Percentiles rank a stretch among this genome's conserved stretches.
phyloP scores from a whole-genome alignment of 2,797 vertebrate species.

The Malurus splendens region DNA sequence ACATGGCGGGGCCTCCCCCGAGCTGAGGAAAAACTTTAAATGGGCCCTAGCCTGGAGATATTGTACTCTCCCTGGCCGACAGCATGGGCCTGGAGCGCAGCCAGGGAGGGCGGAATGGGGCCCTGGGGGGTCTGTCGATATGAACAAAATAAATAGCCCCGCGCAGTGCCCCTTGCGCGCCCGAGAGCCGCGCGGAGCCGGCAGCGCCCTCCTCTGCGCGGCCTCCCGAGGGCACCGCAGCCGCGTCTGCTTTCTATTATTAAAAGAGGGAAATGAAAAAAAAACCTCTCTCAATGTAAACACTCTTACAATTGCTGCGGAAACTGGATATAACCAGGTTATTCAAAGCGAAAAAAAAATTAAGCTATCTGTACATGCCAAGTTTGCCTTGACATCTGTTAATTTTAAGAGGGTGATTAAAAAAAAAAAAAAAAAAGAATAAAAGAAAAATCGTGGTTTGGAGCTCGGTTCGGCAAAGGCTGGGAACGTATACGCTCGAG shows the following conservation, averaged over 20 bases:
- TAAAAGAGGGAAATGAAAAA: slow-evolving; percentile 21
- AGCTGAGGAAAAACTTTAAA: not conserved
- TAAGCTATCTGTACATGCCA: not conserved
- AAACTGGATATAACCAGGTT: slow-evolving; percentile 28
- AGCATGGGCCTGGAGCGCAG: slow-evolving; percentile 39
- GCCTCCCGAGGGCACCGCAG: slow-evolving; percentile 39
- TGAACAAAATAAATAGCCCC: slow-evolving; percentile 36
- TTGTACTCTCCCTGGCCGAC: not conserved
- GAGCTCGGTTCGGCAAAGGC: not conserved
- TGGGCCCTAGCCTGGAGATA: not conserved
- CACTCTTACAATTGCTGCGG: not conserved
- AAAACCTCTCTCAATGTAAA: not conserved
- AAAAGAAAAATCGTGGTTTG: not conserved
- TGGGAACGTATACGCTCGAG: not conserved
- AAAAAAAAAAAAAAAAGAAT: not conserved
- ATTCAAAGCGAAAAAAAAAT: not conserved
- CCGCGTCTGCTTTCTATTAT: slow-evolving; percentile 55
- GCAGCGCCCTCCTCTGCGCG: not conserved
- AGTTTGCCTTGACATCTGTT: slow-evolving; percentile 14
- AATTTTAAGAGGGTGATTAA: not conserved
- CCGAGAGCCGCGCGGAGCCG: not conserved
- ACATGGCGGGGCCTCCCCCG: not conserved
- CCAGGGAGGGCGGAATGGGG: slow-evolving; percentile 32
- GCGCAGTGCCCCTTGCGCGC: not conserved
- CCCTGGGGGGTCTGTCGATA: not conserved